Evolutionary conservation across 92 coral and sea anemone species (phyloP).

Genomic region (Palythoa grandis): DNA sequence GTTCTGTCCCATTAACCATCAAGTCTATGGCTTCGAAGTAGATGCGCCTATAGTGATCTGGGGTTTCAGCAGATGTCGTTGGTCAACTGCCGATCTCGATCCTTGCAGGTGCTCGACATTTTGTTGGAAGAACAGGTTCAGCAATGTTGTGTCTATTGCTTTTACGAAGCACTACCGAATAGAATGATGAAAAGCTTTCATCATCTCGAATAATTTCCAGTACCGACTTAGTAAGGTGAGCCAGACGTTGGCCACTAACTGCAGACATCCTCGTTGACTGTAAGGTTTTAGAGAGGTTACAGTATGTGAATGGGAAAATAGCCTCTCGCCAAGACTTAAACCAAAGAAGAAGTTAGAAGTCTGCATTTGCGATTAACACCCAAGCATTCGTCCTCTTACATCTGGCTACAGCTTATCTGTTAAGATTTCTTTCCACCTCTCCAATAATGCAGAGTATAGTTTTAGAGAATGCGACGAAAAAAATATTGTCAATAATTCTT

Average conservation of each 20-base stretch:
- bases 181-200: neutral
- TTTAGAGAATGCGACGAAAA: no score
- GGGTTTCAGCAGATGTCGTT: neutral
- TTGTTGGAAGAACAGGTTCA: neutral
- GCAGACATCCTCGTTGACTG: neutral
- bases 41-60: neutral
- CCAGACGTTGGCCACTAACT: neutral
- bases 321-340: neutral
- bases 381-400: neutral
- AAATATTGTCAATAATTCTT: no score
- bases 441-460: neutral
- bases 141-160: neutral
- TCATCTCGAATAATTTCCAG: neutral
- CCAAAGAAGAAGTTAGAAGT: neutral
- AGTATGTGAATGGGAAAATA: constrained; percentile 4
- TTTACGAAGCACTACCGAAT: neutral
- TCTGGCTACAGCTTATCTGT: neutral
- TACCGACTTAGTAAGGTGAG: neutral
- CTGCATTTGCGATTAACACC: constrained; percentile 30
- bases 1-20: neutral
- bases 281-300: neutral
- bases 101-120: neutral
- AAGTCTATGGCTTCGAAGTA: neutral
- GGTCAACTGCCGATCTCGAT: constrained; percentile 13
- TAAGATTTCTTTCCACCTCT: neutral